These are phyloP conservation scores for Aporophyla lueneburgensis DNA, from an alignment of 2,888 invertebrate genomes.

Conservation along the genomic window DNA sequence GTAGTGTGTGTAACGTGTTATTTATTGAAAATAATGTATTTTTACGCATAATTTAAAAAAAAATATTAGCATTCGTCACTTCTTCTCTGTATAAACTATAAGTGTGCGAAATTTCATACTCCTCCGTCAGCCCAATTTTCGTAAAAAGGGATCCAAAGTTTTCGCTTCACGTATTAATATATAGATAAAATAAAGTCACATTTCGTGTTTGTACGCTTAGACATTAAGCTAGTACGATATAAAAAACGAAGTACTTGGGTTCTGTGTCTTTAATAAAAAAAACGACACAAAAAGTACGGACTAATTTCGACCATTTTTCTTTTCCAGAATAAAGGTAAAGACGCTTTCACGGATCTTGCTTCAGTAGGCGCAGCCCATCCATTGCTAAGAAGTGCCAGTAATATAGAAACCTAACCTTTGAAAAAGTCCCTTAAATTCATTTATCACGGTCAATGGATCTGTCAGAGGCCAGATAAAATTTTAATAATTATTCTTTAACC, in stretches of 20 bases:
- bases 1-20: no score
- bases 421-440: constrained; percentile 14
- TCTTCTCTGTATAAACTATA: no score
- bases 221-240: neutral
- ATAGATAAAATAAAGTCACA: no score
- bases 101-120: no score
- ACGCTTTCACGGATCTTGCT: constrained; percentile 20
- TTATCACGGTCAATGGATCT: constrained; percentile 2
- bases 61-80: no score
- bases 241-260: neutral
- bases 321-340: constrained; percentile 8
- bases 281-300: neutral
- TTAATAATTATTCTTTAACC: constrained; percentile 5
- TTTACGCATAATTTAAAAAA: no score
- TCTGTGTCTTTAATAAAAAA: neutral
- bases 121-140: no score
- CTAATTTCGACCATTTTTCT: constrained; percentile 16
- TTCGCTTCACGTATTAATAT: no score
- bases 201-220: no score
- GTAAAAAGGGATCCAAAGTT: no score
- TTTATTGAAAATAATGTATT: no score
- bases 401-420: constrained; percentile 29
- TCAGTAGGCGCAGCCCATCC: constrained; percentile 18
- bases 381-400: constrained; percentile 27
- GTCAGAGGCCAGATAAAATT: constrained; percentile 4